Evolutionary conservation across 1,140 invertebrate species (phyloP), one percentile per base, ranked within the genome.

Genomic region (Heliconius melpomene): DNA sequence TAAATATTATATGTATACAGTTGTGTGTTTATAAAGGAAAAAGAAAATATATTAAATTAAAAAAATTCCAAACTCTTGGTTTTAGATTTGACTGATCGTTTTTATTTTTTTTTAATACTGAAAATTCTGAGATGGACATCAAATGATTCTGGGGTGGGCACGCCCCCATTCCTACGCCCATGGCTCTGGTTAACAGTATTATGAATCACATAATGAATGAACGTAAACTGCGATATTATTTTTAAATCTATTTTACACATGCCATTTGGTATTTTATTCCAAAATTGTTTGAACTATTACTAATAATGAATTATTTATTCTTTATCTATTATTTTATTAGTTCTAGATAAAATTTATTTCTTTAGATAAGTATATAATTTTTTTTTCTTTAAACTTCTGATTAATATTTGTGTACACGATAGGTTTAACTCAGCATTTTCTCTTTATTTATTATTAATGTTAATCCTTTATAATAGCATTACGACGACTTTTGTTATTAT

Each of bases 111-210:
- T 52, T 1, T 20, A 52, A 18, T 20, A 18, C 18, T 52, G 6
- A 52, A 52, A 52, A 18, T 52, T 52, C 50, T 18, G 18, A 52
- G 18, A 52, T 52, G 0, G 18, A 50, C 50, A 52, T 6, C 50
- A 52, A 6, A 52, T 20, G 20, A 18, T 20, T 52, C 50, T 52
- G 50, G 16, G 46, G 46, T 50, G 46, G 50, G 18, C 50, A 20
- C 6, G 7, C 6, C 18, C 50, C 50, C 18, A 18, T 52, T 52
- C 40, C 13, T 52, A 52, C 50, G 50, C 50, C 50, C 50, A 52
- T 52, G 50, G 83, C 82, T 84, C 86, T 82, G 74, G 79, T 70
- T 75, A 89, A 87, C 91, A 91, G 90, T 93, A 91, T 93, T 93
- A 91, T 87, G 57, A 71, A 79, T 80, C 72, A 84, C 73, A 83